These are phyloP conservation scores for Plestiodon gilberti DNA, from an alignment of 2,113 vertebrate genomes.

Conservation along the genomic window DNA sequence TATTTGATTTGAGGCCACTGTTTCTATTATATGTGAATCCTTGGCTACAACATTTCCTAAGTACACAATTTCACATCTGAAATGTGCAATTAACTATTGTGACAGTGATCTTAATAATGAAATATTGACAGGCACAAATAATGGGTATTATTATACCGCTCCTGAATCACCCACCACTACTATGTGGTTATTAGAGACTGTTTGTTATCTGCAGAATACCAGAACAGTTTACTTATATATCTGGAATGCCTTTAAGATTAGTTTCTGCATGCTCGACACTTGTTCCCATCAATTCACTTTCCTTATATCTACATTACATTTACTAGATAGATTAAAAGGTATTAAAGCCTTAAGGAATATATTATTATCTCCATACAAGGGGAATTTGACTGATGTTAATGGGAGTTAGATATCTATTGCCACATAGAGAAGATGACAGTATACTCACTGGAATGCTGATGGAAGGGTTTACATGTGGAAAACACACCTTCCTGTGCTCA, in stretches of 20 bases:
- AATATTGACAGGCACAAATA: constrained; percentile 37
- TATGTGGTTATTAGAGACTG: constrained; percentile 42
- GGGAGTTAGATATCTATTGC: constrained; percentile 42
- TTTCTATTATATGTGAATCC: neutral
- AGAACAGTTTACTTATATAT: constrained; percentile 41
- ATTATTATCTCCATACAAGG: constrained; percentile 38
- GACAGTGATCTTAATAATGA: neutral
- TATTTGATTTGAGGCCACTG: neutral
- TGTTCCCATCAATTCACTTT: constrained; percentile 37
- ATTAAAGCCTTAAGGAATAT: constrained; percentile 43
- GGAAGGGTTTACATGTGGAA: constrained; percentile 31
- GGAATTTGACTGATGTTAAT: constrained; percentile 32
- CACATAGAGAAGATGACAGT: constrained; percentile 4
- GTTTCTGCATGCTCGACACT: constrained; percentile 39
- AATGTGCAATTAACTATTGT: neutral
- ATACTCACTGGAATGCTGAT: constrained; percentile 15
- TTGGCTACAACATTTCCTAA: neutral
- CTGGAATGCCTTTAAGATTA: constrained; percentile 58
- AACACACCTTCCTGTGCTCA: constrained; percentile 29
- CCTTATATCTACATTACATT: constrained; percentile 30
- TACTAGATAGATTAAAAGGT: constrained; percentile 38
- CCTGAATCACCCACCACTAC: neutral
- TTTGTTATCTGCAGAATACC: constrained; percentile 47
- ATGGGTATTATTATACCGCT: constrained; percentile 33
- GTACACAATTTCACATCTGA: neutral